Evolutionary conservation across 1,140 invertebrate genomes (phyloP), one percentile per base, ranked within the genome.

Genomic region (Caenorhabditis brenneri): DNA sequence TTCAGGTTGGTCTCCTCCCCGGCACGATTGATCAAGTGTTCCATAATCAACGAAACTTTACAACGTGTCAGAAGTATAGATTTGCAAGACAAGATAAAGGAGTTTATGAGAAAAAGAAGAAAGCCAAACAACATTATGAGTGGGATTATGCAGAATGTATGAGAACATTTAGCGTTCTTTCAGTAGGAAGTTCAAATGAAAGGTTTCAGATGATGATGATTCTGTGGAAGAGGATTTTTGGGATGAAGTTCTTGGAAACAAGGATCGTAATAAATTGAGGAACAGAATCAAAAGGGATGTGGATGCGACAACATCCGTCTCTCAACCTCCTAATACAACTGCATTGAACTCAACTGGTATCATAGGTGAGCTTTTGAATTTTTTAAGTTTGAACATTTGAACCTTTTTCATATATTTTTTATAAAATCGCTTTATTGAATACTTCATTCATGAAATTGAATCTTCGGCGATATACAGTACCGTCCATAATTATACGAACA

Each of bases 81-180:
- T 74, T 74, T 27, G 65, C 65, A 27, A 74, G 65, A 42, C 33
- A 74, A 36, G 65, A 74, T 74, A 74, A 74, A 46, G 65, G 65
- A 74, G 65, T 74, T 46, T 74, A 74, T 74, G 65, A 74, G 65
- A 74, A 74, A 24, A 74, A 74, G n/a, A 74, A 74, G 22, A 74
- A 74, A 74, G 36, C 65, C 36, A 74, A 74, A 24, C 65, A 74
- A 10, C 65, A 74, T 31, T 74, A 74, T 74, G 65, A 74, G 24
- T 74, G 65, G 65, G 65, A 74, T 42, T 74, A 74, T 74, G 33
- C 9, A 46, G 65, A 74, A 12, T 74, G 65, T 74, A 24, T 42
- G 65, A 24, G 36, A 42, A 74, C 65, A 42, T 74, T 36, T 16
- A 6, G 58, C 7, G 58, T 65, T 65, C 58, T 65, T 36, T 33